A percentile compares a stretch with the other conserved stretches of the same genome.
Evolutionary conservation across 2,888 invertebrate species (phyloP).

Genomic region (Eilema depressum): DNA sequence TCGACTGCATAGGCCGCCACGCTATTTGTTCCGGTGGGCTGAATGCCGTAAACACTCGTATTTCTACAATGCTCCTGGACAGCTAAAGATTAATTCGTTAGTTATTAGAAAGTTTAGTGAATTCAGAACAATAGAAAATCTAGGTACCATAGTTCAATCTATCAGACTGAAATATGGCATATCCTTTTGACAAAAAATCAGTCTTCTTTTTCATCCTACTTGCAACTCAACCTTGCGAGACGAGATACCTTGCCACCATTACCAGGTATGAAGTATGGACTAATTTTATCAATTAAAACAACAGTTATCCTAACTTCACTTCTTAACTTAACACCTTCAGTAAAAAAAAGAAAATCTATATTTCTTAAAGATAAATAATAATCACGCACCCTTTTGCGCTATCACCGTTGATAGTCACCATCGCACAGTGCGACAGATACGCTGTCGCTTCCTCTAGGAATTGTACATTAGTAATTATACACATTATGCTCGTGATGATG

Average conservation of each 20-base stretch:
- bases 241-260: no score
- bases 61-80: neutral
- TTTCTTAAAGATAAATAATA: neutral
- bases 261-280: no score
- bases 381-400: neutral
- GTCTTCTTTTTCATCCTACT: no score
- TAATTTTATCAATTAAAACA: no score
- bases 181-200: neutral
- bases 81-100: neutral
- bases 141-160: neutral
- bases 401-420: slow-evolving; percentile 33
- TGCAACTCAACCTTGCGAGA: slow-evolving; percentile 76
- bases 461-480: slow-evolving; percentile 35
- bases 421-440: slow-evolving; percentile 39
- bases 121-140: neutral
- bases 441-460: slow-evolving; percentile 60
- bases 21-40: slow-evolving; percentile 57
- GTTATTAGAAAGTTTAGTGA: neutral
- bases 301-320: no score
- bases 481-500: slow-evolving; percentile 48
- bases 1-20: slow-evolving; percentile 24
- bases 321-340: no score
- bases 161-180: neutral
- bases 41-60: slow-evolving; percentile 41
- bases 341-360: slow-evolving; percentile 29